These are phyloP conservation scores for Habropoda laboriosa DNA, from an alignment of 1,140 invertebrate genomes.

Conservation along the genomic window DNA sequence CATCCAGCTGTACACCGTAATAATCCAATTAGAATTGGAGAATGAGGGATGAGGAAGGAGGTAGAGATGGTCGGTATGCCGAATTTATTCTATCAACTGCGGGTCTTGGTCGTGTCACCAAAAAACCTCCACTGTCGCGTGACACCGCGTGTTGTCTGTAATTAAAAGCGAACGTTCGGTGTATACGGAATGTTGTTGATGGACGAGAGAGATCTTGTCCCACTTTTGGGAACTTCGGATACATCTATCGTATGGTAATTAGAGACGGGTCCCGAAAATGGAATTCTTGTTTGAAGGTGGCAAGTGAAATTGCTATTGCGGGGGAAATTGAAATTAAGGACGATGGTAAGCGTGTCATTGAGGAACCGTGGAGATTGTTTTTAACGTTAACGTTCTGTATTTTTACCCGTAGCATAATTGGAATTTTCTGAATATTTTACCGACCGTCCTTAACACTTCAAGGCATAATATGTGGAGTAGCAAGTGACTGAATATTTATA, in stretches of 20 bases:
- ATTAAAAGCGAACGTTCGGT: neutral
- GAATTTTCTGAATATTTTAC: too few species aligned
- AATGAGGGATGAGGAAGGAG: neutral
- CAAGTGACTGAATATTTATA: too few species aligned
- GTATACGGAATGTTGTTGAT: too few species aligned
- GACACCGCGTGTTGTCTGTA: neutral
- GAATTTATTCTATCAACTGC: neutral
- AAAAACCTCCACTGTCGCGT: neutral
- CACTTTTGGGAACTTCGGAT: neutral
- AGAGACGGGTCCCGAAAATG: neutral
- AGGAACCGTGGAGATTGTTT: too few species aligned
- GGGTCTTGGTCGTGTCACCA: neutral
- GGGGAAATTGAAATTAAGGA: neutral
- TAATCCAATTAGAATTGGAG: conserved; percentile 46
- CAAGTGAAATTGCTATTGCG: neutral
- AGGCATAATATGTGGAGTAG: too few species aligned
- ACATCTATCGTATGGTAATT: neutral
- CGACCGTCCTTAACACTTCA: too few species aligned
- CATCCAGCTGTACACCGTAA: conserved; percentile 42
- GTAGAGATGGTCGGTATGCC: neutral
- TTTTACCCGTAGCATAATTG: too few species aligned
- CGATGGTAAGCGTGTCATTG: too few species aligned
- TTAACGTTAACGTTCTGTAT: too few species aligned
- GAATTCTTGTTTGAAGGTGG: neutral
- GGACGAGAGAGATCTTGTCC: neutral